Base-by-base conservation (phyloP, 2,113 vertebrate species). In the Oryzias woworae region DNA sequence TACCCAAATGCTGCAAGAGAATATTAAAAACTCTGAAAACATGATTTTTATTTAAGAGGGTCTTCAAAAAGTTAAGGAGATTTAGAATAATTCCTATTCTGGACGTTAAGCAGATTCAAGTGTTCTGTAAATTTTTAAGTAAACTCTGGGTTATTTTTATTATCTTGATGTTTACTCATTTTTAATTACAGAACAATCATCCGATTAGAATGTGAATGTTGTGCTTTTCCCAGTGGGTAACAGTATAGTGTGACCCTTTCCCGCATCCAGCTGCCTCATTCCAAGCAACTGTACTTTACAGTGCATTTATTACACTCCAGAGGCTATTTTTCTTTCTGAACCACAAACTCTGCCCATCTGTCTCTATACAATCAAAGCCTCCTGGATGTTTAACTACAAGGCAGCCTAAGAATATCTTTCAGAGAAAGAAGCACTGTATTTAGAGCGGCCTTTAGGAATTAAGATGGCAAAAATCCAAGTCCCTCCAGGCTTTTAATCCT, bases 181-280 rank as follows among this genome's bases (percentile, higher is more conserved):
- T 36, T 41, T 23, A 46, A 48, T 20, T 1, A 48, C n/a, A 6
- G 18, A 31, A 59, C 61, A 70, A 55, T 42, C 4, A 53, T 52
- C 55, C 61, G 18, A 45, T 71, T 56, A 69, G 44, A 53, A 54
- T 46, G 17, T 51, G 51, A 4, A 59, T 76, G 42, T 13, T 42
- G 4, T 6, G 20, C 62, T 62, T 64, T 70, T 58, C 53, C 57
- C 53, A 66, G 18, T 45, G 20, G 28, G 43, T 47, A 62, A 59
- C 2, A 5, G 36, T 53, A 43, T 36, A 57, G 23, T 8, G 13
- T 53, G 23, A 20, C 50, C 64, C 41, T 51, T 71, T 58, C 57
- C 52, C 80, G 75, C 58, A 63, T 73, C 71, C 63, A 80, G 68
- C 43, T 52, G 41, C 57, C 69, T 68, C 72, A 82, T 65, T 78